Conservation (phyloP, 1,140 invertebrate species). For the Cydia amplana region DNA sequence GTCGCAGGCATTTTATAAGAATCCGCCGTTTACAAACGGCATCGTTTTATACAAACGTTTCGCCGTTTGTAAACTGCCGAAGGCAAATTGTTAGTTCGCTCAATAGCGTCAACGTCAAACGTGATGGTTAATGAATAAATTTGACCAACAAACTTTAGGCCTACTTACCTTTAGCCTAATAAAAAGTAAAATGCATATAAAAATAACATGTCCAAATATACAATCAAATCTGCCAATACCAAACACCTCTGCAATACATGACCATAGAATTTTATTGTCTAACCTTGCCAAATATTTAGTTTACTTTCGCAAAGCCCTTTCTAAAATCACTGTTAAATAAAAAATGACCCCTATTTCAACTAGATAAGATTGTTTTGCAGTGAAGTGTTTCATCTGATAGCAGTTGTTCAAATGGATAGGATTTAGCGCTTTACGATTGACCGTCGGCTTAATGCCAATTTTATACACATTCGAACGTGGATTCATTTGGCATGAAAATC, state of each 20-base stretch:
- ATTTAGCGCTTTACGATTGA: background rate
- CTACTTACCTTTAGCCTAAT: background rate
- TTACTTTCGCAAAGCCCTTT: background rate
- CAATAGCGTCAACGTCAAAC: too few relatives aligned
- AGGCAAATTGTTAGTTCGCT: too few relatives aligned
- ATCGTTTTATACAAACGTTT: too few relatives aligned
- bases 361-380: background rate
- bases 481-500: background rate
- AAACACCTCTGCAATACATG: background rate
- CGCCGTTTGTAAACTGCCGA: too few relatives aligned
- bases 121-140: too few relatives aligned
- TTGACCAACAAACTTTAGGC: background rate
- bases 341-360: background rate
- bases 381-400: background rate
- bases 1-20: too few relatives aligned
- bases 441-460: constrained; percentile 4
- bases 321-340: background rate
- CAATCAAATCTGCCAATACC: background rate
- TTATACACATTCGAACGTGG: background rate
- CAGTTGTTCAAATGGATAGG: background rate
- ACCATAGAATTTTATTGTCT: background rate
- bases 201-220: background rate
- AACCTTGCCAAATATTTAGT: background rate
- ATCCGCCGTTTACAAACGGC: too few relatives aligned
- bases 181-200: background rate